A percentile compares a stretch with the other conserved stretches of the same genome.
Evolutionary conservation across 2,113 vertebrate species (phyloP).

Genomic region (Trogon melanurus): DNA sequence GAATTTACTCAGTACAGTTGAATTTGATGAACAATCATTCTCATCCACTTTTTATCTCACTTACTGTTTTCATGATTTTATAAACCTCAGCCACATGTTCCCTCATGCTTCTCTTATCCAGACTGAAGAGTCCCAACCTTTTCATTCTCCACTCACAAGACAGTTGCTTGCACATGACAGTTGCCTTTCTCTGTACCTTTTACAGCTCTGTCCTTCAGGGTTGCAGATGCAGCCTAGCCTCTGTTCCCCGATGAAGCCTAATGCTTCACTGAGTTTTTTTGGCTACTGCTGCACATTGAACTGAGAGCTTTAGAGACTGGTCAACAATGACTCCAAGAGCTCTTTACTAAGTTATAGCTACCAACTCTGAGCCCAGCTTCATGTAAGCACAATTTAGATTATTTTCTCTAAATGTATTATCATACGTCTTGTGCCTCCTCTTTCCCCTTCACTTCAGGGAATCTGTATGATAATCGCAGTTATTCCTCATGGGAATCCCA

Average conservation of each 20-base stretch:
- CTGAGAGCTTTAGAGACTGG: not conserved
- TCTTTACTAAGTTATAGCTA: not conserved
- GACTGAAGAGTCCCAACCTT: not conserved
- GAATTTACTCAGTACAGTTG: not conserved
- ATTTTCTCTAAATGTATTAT: not conserved
- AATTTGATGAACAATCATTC: not conserved
- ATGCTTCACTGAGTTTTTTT: not conserved
- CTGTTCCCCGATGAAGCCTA: accelerated
- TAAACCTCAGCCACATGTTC: not conserved
- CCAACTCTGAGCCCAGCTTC: not conserved
- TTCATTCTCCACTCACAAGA: not conserved
- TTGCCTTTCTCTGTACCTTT: not conserved
- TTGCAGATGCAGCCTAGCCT: not conserved
- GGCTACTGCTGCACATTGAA: not conserved
- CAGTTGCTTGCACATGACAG: accelerated
- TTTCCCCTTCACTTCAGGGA: not conserved
- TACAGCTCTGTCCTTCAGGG: not conserved
- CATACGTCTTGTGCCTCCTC: not conserved
- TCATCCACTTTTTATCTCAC: not conserved
- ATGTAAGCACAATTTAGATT: not conserved
- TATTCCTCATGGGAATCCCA: not conserved
- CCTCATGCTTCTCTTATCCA: not conserved
- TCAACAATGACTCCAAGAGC: not conserved
- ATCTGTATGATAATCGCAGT: not conserved
- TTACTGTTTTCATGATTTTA: not conserved